These are phyloP conservation scores for Setipinna tenuifilis DNA, from an alignment of 2,797 vertebrate species.

Conservation along the genomic window DNA sequence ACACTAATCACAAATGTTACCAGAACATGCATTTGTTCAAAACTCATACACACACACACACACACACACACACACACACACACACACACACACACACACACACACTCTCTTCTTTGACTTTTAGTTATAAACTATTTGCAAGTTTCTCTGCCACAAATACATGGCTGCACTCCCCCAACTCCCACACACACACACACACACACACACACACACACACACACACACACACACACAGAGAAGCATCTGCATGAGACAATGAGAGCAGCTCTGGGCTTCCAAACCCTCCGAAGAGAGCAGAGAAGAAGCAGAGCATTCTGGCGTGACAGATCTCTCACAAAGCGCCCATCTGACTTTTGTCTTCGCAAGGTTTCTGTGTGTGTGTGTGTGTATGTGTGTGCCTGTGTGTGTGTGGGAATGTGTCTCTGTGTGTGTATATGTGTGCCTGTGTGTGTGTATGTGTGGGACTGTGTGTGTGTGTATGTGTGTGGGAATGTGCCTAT, in stretches of 20 bases:
- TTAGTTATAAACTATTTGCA: too few species aligned
- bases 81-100: conserved; percentile 19
- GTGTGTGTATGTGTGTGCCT: neutral
- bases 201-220: neutral
- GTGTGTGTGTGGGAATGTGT: neutral
- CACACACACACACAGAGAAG: conserved; percentile 16
- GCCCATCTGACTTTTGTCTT: neutral
- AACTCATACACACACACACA: too few species aligned
- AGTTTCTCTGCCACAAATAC: too few species aligned
- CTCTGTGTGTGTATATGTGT: neutral
- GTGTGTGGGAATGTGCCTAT: neutral
- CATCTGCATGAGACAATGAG: neutral
- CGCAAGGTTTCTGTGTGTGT: neutral
- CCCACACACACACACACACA: neutral
- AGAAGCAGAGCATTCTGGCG: neutral
- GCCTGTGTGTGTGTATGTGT: neutral
- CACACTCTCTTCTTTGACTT: too few species aligned
- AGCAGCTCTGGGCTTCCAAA: neutral
- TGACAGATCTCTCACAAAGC: conserved; percentile 20
- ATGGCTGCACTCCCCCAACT: too few species aligned
- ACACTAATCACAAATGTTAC: too few species aligned
- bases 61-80: neutral
- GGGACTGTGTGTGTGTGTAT: neutral
- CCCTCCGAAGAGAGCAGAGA: neutral
- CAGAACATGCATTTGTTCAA: too few species aligned